A percentile compares a stretch with the other conserved stretches of the same genome.
Conservation (phyloP, 2,888 invertebrate genomes). For the Phania funesta region DNA sequence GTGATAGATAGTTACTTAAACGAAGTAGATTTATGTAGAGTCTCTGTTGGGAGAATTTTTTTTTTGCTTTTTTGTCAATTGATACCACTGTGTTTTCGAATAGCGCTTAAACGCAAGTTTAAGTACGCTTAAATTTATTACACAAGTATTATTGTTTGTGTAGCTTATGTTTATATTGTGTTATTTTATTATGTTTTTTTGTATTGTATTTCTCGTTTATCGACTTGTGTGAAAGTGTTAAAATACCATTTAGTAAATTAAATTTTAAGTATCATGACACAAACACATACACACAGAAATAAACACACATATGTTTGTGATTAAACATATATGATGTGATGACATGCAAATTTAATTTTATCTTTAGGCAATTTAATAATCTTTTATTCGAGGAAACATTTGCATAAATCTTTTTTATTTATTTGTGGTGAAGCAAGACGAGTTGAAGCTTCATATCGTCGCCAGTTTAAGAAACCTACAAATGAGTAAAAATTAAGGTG, state of each 20-base stretch:
- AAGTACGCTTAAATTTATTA: slow-evolving; percentile 29
- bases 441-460: no score
- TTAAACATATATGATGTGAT: slow-evolving; percentile 49
- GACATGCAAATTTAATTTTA: slow-evolving; percentile 60
- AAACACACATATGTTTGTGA: background rate
- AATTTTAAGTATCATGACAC: slow-evolving; percentile 57
- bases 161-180: background rate
- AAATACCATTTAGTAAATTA: slow-evolving; percentile 63
- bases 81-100: background rate
- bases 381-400: slow-evolving; percentile 17
- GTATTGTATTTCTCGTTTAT: background rate
- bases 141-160: slow-evolving; percentile 5
- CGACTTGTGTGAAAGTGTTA: slow-evolving; percentile 47
- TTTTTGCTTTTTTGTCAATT: background rate
- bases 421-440: background rate
- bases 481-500: no score
- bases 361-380: slow-evolving; percentile 46
- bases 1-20: no score
- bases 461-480: no score
- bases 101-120: background rate
- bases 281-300: background rate
- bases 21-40: background rate
- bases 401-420: slow-evolving; percentile 33
- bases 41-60: background rate
- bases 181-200: background rate